Percentiles rank a stretch among this genome's conserved stretches.
Evolutionary conservation across 92 coral and sea anemone genomes (phyloP).

Genomic region (Desmophyllum pertusum): DNA sequence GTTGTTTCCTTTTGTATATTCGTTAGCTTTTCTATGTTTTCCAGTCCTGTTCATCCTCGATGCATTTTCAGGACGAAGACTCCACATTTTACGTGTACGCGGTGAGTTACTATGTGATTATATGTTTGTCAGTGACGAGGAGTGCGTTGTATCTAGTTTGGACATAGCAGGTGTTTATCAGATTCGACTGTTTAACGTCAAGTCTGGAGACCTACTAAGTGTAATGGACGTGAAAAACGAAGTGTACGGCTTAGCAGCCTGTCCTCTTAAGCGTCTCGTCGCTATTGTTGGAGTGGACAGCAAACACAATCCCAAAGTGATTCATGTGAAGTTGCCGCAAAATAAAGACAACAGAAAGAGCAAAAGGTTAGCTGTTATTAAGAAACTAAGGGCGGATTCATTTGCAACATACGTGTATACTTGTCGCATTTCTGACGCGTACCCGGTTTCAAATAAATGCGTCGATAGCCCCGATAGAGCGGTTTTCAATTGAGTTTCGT

Average conservation of each 20-base stretch:
- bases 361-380: neutral
- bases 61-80: conserved; percentile 8
- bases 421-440: too few species aligned
- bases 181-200: conserved; percentile 11
- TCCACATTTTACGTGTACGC: neutral
- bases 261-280: neutral
- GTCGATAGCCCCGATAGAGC: too few species aligned
- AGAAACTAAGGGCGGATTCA: too few species aligned
- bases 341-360: neutral
- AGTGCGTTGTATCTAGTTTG: neutral
- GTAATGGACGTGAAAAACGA: neutral
- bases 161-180: neutral
- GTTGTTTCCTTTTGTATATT: neutral
- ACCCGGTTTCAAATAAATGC: too few species aligned
- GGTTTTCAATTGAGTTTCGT: too few species aligned
- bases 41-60: neutral
- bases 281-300: neutral
- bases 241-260: neutral
- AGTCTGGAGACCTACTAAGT: conserved; percentile 5
- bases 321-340: neutral
- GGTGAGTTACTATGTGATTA: neutral
- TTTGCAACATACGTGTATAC: too few species aligned
- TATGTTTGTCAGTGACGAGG: conserved; percentile 17
- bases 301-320: neutral
- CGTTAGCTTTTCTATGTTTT: too few species aligned